Base-by-base conservation (phyloP, 1,140 invertebrate genomes). In the Microplitis demolitor region DNA sequence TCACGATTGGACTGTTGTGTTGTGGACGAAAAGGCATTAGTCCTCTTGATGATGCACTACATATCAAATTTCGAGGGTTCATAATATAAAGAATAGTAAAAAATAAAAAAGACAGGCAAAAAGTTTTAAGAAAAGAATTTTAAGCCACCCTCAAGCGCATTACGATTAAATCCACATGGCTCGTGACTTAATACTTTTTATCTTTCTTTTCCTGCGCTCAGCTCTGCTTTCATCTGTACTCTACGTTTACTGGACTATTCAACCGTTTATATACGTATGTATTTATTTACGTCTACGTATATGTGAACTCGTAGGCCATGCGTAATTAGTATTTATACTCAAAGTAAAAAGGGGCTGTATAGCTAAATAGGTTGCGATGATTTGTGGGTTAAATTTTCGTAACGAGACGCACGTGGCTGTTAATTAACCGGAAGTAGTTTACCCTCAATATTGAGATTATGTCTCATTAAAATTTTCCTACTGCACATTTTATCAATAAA, bases 341-440 rank as follows among this genome's bases (percentile, higher is more conserved):
- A 45, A 45, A 45, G 39, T 73, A 56, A 34, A 63, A 31, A 39
- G 14, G 61, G 14, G 35, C 35, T 13, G 11, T 37, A 63, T n/a
- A 58, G 66, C 51, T 16, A 9, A 33, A 58, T 45, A 45, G 39
- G 39, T 45, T 9, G 14, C 71, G 13, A 70, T 76, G 75, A 76
- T 74, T 76, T 76, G 75, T 76, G 75, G 64, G 45, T 50, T 14
- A 69, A 72, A 24, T 72, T 56, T 24, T 3, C n/a, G 62, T 72
- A 75, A 71, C 66, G 68, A 72, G 70, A 73, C 63, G 50, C 76
- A 75, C 76, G 71, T 74, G 73, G 53, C 73, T 60, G 66, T 71
- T 77, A 73, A 77, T 77, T 70, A 75, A 61, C 68, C 24, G 69
- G 54, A 69, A 68, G 56, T 67, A 31, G 31, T 31, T 34, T 62